These are phyloP conservation scores for Misgurnus anguillicaudatus DNA, from an alignment of 2,113 vertebrate species.

Conservation along the genomic window DNA sequence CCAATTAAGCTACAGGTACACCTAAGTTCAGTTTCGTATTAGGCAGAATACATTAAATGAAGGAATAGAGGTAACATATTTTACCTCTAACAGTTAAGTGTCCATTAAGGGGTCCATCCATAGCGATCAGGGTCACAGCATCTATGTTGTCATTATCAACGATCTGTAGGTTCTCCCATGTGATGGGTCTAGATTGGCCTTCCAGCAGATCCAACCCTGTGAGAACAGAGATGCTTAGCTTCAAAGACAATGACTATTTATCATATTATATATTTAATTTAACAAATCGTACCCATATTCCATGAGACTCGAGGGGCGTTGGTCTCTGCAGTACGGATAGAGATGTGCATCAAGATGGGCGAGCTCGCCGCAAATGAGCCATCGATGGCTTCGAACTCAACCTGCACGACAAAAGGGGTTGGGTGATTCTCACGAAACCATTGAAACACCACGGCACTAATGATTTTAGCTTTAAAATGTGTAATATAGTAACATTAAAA, in stretches of 20 bases:
- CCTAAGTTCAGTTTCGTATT: too few species aligned
- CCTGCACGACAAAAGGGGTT: slow-evolving; percentile 57
- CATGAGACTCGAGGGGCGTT: slow-evolving; percentile 72
- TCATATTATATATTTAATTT: not conserved
- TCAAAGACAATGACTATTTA: not conserved
- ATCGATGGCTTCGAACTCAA: slow-evolving; percentile 80
- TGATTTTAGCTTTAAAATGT: too few species aligned
- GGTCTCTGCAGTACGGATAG: slow-evolving; percentile 70
- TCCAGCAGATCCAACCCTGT: slow-evolving; percentile 73
- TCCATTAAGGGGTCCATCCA: slow-evolving; percentile 68
- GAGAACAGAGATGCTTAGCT: not conserved
- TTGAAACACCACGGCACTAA: too few species aligned
- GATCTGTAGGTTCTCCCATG: slow-evolving; percentile 71
- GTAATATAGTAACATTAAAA: too few species aligned
- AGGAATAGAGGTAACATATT: not conserved
- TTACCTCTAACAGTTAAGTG: slow-evolving; percentile 65
- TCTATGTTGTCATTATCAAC: slow-evolving; percentile 72
- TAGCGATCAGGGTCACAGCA: slow-evolving; percentile 66
- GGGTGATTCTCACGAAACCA: too few species aligned
- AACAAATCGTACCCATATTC: slow-evolving; percentile 68
- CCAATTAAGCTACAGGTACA: too few species aligned
- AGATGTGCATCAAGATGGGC: slow-evolving; percentile 75
- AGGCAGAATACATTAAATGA: too few species aligned
- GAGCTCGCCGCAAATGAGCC: slow-evolving; percentile 65
- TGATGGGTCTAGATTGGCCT: slow-evolving; percentile 67